These are phyloP conservation scores for Morus bassanus DNA, from an alignment of 2,797 vertebrate genomes.

Conservation along the genomic window DNA sequence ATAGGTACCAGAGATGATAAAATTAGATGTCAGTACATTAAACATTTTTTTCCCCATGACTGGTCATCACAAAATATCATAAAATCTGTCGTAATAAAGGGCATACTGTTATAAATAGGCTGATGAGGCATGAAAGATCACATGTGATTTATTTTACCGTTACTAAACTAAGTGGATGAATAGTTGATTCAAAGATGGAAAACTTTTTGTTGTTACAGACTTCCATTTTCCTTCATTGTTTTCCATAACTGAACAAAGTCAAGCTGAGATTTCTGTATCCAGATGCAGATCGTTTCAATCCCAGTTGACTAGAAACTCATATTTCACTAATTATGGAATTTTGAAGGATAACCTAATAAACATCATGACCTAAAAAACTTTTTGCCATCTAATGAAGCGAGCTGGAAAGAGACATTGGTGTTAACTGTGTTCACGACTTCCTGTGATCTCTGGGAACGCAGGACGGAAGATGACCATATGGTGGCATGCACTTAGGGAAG, in stretches of 20 bases:
- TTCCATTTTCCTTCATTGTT: not conserved
- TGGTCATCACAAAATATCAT: conserved; percentile 68
- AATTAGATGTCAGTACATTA: conserved; percentile 70
- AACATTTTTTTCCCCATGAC: conserved; percentile 39
- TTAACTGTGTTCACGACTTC: not conserved
- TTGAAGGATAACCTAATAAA: not conserved
- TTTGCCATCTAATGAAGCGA: not conserved
- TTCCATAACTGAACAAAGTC: not conserved
- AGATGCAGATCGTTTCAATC: not conserved
- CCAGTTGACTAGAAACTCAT: not conserved
- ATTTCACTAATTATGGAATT: not conserved
- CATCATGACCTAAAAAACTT: not conserved
- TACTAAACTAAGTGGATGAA: conserved; percentile 28
- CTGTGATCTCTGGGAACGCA: not conserved
- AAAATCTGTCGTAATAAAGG: conserved; percentile 70
- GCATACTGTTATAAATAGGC: conserved; percentile 58
- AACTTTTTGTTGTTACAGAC: not conserved
- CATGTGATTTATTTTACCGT: conserved; percentile 22
- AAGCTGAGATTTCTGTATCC: not conserved
- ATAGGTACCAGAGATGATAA: conserved; percentile 70
- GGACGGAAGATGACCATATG: not conserved
- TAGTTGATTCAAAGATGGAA: not conserved
- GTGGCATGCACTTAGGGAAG: not conserved
- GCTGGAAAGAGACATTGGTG: not conserved
- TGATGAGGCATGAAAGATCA: conserved; percentile 33